Conservation (phyloP, 92 coral and sea anemone species). For the Phenganax marumi region DNA sequence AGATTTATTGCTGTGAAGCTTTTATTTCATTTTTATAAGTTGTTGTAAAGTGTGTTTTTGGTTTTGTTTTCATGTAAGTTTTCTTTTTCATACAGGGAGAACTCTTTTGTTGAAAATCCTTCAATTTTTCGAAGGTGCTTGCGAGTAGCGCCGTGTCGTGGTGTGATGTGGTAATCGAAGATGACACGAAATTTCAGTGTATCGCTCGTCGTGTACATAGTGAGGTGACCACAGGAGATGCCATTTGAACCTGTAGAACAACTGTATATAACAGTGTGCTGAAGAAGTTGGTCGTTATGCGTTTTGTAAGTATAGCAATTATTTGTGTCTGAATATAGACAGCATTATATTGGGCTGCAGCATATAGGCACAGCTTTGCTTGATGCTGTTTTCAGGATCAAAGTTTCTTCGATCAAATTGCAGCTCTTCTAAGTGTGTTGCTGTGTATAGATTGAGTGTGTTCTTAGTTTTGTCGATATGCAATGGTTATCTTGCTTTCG, state of each 20-base stretch:
- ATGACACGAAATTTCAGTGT: slow-evolving; percentile 4
- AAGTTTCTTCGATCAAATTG: slow-evolving; percentile 5
- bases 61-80: no score
- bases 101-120: not conserved
- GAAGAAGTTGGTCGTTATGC: slow-evolving; percentile 7
- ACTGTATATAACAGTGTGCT: not conserved
- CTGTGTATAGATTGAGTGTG: no score
- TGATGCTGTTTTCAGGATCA: not conserved
- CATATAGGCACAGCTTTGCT: not conserved
- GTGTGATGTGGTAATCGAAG: slow-evolving; percentile 10
- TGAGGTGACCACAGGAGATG: not conserved
- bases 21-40: no score
- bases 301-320: slow-evolving; percentile 7
- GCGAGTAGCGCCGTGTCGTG: slow-evolving; percentile 10
- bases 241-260: not conserved
- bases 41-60: no score
- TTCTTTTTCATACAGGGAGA: not conserved
- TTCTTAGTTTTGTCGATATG: no score
- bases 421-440: no score
- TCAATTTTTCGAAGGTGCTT: not conserved
- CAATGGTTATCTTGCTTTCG: no score
- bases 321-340: not conserved
- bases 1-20: no score
- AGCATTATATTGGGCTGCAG: not conserved
- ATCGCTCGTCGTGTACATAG: not conserved